A percentile compares a stretch with the other conserved stretches of the same genome.
phyloP scores from a whole-genome alignment of 2,113 vertebrate genomes.

The Microtus montanus region DNA sequence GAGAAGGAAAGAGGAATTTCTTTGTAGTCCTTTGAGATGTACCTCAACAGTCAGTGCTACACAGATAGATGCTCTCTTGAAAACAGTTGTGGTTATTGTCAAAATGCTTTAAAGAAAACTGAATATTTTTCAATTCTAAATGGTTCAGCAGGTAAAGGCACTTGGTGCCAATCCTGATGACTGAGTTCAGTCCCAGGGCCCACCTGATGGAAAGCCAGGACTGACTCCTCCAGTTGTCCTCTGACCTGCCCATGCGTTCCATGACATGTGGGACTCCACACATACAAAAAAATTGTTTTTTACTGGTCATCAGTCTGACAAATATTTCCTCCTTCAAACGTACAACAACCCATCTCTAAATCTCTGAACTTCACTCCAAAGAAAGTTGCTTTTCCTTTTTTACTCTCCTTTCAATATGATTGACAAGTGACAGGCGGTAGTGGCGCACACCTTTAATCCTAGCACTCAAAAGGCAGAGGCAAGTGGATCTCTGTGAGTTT shows the following conservation, averaged over 20 bases:
- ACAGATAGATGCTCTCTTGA: background rate
- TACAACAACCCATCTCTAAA: background rate
- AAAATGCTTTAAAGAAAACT: background rate
- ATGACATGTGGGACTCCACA: background rate
- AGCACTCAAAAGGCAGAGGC: no score
- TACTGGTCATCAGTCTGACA: background rate
- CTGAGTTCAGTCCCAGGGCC: background rate
- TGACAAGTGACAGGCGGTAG: background rate
- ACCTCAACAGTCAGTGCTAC: background rate
- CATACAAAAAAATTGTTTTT: background rate
- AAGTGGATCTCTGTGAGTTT: no score
- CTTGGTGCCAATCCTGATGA: background rate
- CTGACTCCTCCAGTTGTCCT: background rate
- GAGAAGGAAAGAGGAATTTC: background rate
- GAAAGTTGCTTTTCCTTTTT: background rate
- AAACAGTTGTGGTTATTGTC: background rate
- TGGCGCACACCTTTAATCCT: no score
- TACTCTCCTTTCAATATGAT: background rate
- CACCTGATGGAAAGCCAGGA: background rate
- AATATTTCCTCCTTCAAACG: background rate
- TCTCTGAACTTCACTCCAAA: background rate
- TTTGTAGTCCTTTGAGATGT: background rate
- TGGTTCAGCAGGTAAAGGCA: background rate
- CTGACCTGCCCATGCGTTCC: background rate
- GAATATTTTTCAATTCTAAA: slow-evolving; percentile 5